A percentile compares a stretch with the other conserved stretches of the same genome.
Conservation (phyloP, 2,888 invertebrate genomes). For the Dasysyrphus albostriatus region DNA sequence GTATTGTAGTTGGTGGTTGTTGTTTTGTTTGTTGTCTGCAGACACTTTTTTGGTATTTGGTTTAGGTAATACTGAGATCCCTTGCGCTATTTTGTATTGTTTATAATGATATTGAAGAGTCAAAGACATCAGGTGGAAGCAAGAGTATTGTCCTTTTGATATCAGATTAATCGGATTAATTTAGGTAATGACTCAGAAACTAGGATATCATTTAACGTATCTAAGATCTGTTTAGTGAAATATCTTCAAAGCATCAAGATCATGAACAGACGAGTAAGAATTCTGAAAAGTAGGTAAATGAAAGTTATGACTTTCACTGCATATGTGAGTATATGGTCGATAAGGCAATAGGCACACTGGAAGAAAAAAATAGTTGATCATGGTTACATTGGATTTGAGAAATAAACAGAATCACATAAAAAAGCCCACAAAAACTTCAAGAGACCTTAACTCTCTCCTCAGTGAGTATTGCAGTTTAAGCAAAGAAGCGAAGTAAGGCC, state of each 20-base stretch:
- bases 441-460: too few species aligned
- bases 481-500: too few species aligned
- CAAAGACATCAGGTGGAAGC: conserved; percentile 21
- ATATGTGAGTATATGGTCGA: neutral
- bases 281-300: neutral
- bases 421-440: too few species aligned
- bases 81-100: neutral
- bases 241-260: neutral
- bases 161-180: conserved; percentile 7
- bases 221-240: neutral
- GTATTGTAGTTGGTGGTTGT: neutral
- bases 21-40: neutral
- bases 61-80: neutral
- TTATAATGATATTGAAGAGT: neutral
- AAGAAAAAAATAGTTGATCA: too few species aligned
- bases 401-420: too few species aligned
- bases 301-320: neutral
- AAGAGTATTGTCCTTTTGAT: conserved; percentile 16
- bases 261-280: neutral
- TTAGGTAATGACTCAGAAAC: conserved; percentile 27
- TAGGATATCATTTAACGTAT: neutral
- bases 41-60: neutral
- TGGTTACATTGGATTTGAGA: too few species aligned
- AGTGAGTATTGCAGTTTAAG: too few species aligned
- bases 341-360: too few species aligned